Percentiles rank a stretch among this genome's conserved stretches.
Evolutionary conservation across 2,888 invertebrate genomes (phyloP).

Genomic region (Falcaria lacertinaria): DNA sequence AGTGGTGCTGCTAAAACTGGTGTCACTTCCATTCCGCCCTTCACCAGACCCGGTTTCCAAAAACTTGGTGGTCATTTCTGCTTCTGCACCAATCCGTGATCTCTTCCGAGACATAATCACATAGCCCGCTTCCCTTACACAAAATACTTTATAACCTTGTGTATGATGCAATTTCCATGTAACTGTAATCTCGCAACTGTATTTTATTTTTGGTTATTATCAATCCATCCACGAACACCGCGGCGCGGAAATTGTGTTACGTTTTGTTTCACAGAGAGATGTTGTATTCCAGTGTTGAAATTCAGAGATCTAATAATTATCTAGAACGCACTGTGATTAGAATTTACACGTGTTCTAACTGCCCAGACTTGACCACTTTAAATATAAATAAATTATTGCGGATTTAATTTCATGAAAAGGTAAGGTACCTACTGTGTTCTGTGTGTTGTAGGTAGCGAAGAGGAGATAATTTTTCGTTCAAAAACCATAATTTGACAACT

Average conservation of each 20-base stretch:
- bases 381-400: no score
- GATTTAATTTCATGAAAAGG: no score
- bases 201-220: neutral
- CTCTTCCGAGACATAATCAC: slow-evolving; percentile 73
- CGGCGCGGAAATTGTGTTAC: neutral
- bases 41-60: slow-evolving; percentile 42
- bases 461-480: no score
- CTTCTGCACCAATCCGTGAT: slow-evolving; percentile 42
- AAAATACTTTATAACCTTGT: neutral
- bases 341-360: no score
- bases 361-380: no score
- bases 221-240: neutral
- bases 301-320: no score
- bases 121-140: slow-evolving; percentile 31
- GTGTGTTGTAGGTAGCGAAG: no score
- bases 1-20: slow-evolving; percentile 42
- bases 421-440: no score
- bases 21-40: slow-evolving; percentile 53
- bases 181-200: neutral
- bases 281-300: no score
- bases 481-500: no score
- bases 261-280: neutral
- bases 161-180: neutral
- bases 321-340: no score
- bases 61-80: slow-evolving; percentile 58